phyloP scores from a whole-genome alignment of 2,888 invertebrate genomes.

The Diarsia mendica region DNA sequence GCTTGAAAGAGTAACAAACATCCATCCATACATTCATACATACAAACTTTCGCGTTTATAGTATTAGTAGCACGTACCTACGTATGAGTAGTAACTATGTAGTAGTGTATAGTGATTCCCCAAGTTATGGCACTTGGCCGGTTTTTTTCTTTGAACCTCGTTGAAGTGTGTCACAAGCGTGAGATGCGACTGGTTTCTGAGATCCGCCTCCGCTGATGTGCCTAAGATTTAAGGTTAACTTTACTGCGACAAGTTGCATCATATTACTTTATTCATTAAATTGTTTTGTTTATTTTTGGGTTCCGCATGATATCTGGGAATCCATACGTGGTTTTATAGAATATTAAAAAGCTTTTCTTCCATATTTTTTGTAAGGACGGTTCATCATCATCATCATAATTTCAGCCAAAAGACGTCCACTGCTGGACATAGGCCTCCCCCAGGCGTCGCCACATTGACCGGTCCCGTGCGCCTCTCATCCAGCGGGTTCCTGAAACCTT shows the following conservation, averaged over 20 bases:
- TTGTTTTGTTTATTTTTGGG: conserved; percentile 30
- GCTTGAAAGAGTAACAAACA: too few species aligned
- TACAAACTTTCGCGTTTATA: too few species aligned
- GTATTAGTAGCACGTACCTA: too few species aligned
- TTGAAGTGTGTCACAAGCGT: conserved; percentile 81
- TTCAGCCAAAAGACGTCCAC: too few species aligned
- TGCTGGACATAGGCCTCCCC: too few species aligned
- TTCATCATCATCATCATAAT: too few species aligned
- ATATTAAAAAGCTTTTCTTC: background rate
- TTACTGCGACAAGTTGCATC: conserved; percentile 70
- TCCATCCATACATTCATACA: too few species aligned
- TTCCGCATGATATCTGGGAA: conserved; percentile 9
- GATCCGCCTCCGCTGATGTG: conserved; percentile 73
- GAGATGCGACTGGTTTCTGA: conserved; percentile 79
- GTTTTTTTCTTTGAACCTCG: conserved; percentile 74
- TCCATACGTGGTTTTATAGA: background rate
- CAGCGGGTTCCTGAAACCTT: too few species aligned
- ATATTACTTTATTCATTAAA: conserved; percentile 59
- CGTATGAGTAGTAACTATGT: background rate
- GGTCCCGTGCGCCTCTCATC: too few species aligned
- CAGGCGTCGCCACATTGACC: too few species aligned
- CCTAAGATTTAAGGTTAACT: conserved; percentile 73
- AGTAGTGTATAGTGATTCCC: conserved; percentile 19
- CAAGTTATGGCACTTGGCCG: conserved; percentile 29
- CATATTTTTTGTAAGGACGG: background rate